Percentiles rank a stretch among this genome's conserved stretches.
These are phyloP conservation scores for Hemistola chrysoprasaria DNA, from an alignment of 2,888 invertebrate species.

Conservation along the genomic window DNA sequence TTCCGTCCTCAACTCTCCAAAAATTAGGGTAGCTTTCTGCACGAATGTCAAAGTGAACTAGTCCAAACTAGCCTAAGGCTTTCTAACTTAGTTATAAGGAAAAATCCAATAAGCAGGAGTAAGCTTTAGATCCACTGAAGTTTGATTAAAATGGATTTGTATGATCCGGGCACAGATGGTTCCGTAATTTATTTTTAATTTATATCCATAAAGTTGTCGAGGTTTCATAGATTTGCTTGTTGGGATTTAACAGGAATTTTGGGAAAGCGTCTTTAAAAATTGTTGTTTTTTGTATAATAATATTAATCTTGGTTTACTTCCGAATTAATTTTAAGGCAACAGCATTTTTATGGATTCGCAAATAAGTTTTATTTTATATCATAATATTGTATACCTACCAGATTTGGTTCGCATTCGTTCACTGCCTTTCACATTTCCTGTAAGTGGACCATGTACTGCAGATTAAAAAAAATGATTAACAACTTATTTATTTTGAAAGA, in stretches of 20 bases:
- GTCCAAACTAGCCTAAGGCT: constrained; percentile 20
- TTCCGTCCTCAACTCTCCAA: constrained; percentile 3
- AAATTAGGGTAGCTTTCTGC: constrained; percentile 4
- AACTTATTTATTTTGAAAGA: too few relatives aligned
- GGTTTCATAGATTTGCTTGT: constrained; percentile 41
- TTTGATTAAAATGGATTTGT: constrained; percentile 74
- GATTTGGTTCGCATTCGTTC: constrained; percentile 15
- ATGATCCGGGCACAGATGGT: constrained; percentile 65
- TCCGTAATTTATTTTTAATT: constrained; percentile 76
- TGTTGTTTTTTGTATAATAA: too few relatives aligned
- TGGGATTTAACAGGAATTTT: constrained; percentile 14
- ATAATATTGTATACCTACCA: constrained; percentile 9
- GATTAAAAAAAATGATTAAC: too few relatives aligned
- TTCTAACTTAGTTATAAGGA: constrained; percentile 33
- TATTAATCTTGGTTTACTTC: not conserved
- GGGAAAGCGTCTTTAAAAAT: not conserved
- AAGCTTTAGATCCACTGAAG: constrained; percentile 21
- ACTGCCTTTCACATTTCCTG: not conserved
- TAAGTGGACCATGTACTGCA: too few relatives aligned
- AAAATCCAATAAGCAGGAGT: constrained; percentile 53
- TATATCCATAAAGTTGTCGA: constrained; percentile 67
- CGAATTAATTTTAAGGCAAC: not conserved
- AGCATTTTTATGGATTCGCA: too few relatives aligned
- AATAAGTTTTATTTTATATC: too few relatives aligned
- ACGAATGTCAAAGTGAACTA: constrained; percentile 21